Base-by-base conservation (phyloP, 1,140 invertebrate species). In the Heliconius nattereri region DNA sequence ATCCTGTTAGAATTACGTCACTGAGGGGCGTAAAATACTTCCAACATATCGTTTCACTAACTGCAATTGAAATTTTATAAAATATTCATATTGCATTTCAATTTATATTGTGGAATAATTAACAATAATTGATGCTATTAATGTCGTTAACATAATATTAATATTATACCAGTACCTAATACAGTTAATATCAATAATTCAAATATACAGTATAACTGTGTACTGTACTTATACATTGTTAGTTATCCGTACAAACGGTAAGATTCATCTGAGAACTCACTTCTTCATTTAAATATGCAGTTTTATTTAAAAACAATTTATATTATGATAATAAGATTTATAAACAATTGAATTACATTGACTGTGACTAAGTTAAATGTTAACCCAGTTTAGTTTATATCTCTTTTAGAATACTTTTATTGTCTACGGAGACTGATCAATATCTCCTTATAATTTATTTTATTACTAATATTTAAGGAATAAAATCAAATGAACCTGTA, bases 1-100 rank as follows among this genome's bases (percentile, higher is more conserved):
- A 81, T n/a, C 73, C 54, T 13, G 57, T 52, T 78, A 87, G 75
- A 1, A 35, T 80, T 29, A 88, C 75, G 13, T 88, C 84, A 29
- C 49, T 76, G 11, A 89, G 71, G 8, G 85, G 75, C 19, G 88
- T 87, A 54, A 89, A 90, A 79, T 85, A 89, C 80, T 87, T 84
- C 88, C 88, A 90, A 60, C 80, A 77, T 45, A 23, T n/a, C 45
- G 11, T 49, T 9, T 54, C 52, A 7, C 66, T 73, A 11, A 83
- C 85, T 87, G 78, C 57, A 85, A 86, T 66, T 26, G 29, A 13
- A 66, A 66, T 29, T 26, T 29, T 16, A 16, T 66, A 5, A 66
- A 52, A 52, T 60, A 45, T 45, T 45, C 40, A 3, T 16, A 45
- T 60, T 9, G 9, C 5, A 23, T 23, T 60, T 26, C 23, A 60